A percentile compares a stretch with the other conserved stretches of the same genome.
phyloP scores from a whole-genome alignment of 1,140 invertebrate species.

The Zaprionus capensis region DNA sequence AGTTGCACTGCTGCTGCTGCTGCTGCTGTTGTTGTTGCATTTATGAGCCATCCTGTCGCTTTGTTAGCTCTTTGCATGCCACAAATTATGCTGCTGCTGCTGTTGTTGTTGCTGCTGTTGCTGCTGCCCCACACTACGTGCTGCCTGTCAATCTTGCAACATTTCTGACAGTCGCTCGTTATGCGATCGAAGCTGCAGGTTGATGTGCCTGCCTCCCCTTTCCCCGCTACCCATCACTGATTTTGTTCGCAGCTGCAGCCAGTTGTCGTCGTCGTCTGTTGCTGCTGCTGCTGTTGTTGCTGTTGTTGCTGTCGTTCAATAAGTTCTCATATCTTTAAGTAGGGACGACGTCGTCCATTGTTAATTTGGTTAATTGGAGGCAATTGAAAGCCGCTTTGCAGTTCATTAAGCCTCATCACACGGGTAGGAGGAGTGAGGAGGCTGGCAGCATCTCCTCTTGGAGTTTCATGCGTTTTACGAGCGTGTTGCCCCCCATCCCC shows the following conservation, averaged over 20 bases:
- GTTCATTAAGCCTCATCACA: constrained; percentile 74
- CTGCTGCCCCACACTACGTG: constrained; percentile 1
- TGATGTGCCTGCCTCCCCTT: not conserved
- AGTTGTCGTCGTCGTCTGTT: constrained; percentile 41
- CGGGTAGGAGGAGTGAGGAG: not conserved
- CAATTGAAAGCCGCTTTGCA: constrained; percentile 81
- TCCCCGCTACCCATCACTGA: constrained; percentile 9
- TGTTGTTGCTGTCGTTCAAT: constrained; percentile 23
- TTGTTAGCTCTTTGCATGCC: constrained; percentile 81
- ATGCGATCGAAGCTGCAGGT: constrained; percentile 45
- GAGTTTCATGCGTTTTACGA: constrained; percentile 28
- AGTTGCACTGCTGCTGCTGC: not conserved
- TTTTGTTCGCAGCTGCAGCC: constrained; percentile 35
- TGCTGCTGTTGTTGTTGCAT: constrained; percentile 19
- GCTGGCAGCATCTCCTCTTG: constrained; percentile 18
- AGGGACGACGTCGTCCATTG: constrained; percentile 55
- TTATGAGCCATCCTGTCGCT: constrained; percentile 57
- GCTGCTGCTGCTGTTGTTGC: not conserved
- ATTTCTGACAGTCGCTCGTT: constrained; percentile 35
- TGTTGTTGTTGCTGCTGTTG: not conserved
- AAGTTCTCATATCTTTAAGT: constrained; percentile 50
- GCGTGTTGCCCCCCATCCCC: not conserved
- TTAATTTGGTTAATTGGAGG: constrained; percentile 81
- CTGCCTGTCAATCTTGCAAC: constrained; percentile 29
- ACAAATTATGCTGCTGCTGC: constrained; percentile 66